Evolutionary conservation across 2,797 vertebrate genomes (phyloP), one percentile per base, ranked within the genome.

Genomic region (Chelidonichthys spinosus): DNA sequence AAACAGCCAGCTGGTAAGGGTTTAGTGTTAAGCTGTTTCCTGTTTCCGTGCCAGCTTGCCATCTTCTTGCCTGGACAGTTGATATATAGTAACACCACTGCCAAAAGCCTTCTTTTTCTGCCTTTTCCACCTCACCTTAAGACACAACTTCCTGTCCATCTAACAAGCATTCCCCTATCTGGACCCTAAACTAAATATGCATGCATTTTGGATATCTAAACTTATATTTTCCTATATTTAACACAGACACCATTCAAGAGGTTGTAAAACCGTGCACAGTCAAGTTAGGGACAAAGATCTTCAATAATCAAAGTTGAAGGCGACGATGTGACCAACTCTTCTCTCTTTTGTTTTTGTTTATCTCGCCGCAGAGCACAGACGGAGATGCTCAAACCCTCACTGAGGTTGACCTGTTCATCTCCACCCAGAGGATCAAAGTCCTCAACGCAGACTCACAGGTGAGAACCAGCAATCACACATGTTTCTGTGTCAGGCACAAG

Each of bases 341-440:
- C 7, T 84, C 36, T 85, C 18, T 82, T 18, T 82, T 46, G 35
- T 72, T 73, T 87, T 74, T 53, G 86, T 87, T 62, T 18, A 3
- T 70, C 36, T 83, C 39, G 9, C 3, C 2, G n/a, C 89, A 99
- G 97, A 97, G 91, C 65, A 94, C 97, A 3, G 98, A 99, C 47
- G 97, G 97, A 62, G 98, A 98, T 0, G 88, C 95, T 43, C 97
- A 98, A 91, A 96, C 95, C 1, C 93, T 99, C 90, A 98, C 97
- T 0, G 98, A 99, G 91, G 98, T 99, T 7, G 98, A 99, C 89
- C 95, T 99, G 65, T 99, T 99, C 93, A 99, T 99, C 89, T 99
- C 98, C 76, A 99, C 98, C 6, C 98, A 99, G 92, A 96, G 98
- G 93, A 99, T 99, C 91, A 99, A 99, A 94, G 98, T 99, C 81